Base-by-base conservation (phyloP, 2,888 invertebrate genomes). In the Plebejus melissa region DNA sequence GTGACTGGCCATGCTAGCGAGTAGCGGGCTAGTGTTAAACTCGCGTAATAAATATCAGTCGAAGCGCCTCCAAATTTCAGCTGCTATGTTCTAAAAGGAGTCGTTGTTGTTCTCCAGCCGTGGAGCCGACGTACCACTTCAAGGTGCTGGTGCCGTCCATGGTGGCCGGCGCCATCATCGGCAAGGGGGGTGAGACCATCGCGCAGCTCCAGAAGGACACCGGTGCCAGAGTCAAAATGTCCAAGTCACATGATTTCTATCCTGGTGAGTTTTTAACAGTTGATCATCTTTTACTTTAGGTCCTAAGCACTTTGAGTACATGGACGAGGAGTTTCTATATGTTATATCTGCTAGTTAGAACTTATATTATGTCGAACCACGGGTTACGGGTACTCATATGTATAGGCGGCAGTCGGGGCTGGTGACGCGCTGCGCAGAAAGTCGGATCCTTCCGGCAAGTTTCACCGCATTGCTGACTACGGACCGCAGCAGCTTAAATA, bases 131-230 rank as follows among this genome's bases (percentile, higher is more conserved):
- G 86, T 98, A 97, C 95, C 98, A 99, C 94, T 98, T 99, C 95
- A 99, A 99, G 95, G 97, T 98, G 86, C 94, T 99, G 94, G 98
- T 99, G 88, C 99, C 99, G 79, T 98, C 98, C 80, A 97, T 98
- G 94, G 99, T 99, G 82, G 99, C 99, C 76, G 99, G 99, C 81
- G 99, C 99, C 90, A 99, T 99, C 89, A 99, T 99, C 93, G 99
- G 99, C 86, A 99, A 99, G 94, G 99, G 99, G 71, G 99, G 99
- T 82, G 99, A 99, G 93, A 98, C 99, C 77, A 99, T 99, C 92
- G 98, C 99, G 83, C 98, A 98, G 88, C 94, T 99, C 85, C 99
- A 99, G 93, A 98, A 98, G 93, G 99, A 99, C 90, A 97, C 98
- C 75, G 98, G 98, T 83, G 99, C 99, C 83, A 96, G 98, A 84